Percentiles rank a stretch among this genome's conserved stretches.
phyloP scores from a whole-genome alignment of 2,888 invertebrate genomes.

The Smittia aterrima region DNA sequence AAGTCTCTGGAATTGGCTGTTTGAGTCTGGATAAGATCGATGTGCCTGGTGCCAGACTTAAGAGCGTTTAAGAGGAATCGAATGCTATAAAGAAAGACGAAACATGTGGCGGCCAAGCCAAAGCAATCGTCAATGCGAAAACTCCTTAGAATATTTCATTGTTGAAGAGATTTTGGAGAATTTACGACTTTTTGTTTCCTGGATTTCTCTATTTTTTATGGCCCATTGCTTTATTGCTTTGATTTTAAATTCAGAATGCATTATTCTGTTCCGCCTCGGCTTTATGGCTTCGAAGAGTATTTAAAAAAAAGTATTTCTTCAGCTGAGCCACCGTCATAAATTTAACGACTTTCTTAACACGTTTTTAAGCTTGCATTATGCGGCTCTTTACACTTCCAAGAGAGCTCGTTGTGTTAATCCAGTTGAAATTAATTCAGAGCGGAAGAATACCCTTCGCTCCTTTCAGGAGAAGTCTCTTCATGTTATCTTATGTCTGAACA shows the following conservation, averaged over 20 bases:
- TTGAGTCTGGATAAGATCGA: conserved; percentile 16
- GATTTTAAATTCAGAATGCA: conserved; percentile 9
- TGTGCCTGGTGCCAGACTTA: not conserved
- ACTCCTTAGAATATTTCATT: not conserved
- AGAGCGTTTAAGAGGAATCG: conserved; percentile 2
- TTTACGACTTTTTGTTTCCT: conserved; percentile 19
- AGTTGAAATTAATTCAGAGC: not conserved
- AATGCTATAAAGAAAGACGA: not conserved
- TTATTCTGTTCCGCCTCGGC: not conserved
- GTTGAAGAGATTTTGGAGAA: conserved; percentile 1
- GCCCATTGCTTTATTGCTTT: not conserved
- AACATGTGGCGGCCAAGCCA: conserved; percentile 2
- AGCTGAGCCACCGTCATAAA: not conserved
- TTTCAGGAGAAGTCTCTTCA: not conserved
- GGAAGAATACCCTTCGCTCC: not conserved
- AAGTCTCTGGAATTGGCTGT: not conserved
- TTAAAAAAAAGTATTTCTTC: not conserved
- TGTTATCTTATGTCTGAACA: too few species aligned
- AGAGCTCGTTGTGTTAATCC: not conserved
- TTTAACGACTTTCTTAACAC: not conserved
- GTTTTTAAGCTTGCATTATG: not conserved
- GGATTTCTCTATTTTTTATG: conserved; percentile 11
- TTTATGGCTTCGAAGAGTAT: not conserved
- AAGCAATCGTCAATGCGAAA: not conserved
- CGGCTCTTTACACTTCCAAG: not conserved